phyloP scores from a whole-genome alignment of 2,888 invertebrate species.

The Brassicogethes aeneus region DNA sequence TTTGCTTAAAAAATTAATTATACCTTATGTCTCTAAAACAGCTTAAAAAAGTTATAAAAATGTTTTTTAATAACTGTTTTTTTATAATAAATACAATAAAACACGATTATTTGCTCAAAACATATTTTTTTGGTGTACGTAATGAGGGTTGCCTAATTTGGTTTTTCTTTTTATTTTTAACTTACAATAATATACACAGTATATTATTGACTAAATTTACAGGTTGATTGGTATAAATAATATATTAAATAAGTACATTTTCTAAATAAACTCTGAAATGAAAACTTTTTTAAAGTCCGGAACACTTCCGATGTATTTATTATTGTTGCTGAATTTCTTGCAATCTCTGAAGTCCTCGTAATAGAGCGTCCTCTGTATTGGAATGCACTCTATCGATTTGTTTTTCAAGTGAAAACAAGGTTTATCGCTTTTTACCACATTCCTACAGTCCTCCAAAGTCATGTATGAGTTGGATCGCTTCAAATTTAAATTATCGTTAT shows the following conservation, averaged over 20 bases:
- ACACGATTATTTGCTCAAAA: too few species aligned
- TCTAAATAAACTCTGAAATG: slow-evolving; percentile 39
- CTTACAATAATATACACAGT: too few species aligned
- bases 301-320: slow-evolving; percentile 40
- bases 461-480: slow-evolving; percentile 34
- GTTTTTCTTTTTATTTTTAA: too few species aligned
- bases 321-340: slow-evolving; percentile 7
- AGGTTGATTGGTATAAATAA: too few species aligned
- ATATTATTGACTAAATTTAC: too few species aligned
- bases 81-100: too few species aligned
- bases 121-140: too few species aligned
- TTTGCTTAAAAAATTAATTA: too few species aligned
- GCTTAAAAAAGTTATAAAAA: too few species aligned
- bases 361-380: slow-evolving; percentile 21
- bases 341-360: slow-evolving; percentile 20
- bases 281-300: slow-evolving; percentile 49
- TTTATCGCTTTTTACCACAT: slow-evolving; percentile 1
- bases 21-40: too few species aligned
- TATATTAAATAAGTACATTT: not conserved
- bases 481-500: slow-evolving; percentile 6
- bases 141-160: too few species aligned
- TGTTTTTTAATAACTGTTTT: too few species aligned
- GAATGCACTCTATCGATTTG: slow-evolving; percentile 31
- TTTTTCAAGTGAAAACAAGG: slow-evolving; percentile 23
- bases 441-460: slow-evolving; percentile 28